A percentile compares a stretch with the other conserved stretches of the same genome.
Conservation (phyloP, 2,797 vertebrate genomes). For the Lindbergichthys nudifrons region DNA sequence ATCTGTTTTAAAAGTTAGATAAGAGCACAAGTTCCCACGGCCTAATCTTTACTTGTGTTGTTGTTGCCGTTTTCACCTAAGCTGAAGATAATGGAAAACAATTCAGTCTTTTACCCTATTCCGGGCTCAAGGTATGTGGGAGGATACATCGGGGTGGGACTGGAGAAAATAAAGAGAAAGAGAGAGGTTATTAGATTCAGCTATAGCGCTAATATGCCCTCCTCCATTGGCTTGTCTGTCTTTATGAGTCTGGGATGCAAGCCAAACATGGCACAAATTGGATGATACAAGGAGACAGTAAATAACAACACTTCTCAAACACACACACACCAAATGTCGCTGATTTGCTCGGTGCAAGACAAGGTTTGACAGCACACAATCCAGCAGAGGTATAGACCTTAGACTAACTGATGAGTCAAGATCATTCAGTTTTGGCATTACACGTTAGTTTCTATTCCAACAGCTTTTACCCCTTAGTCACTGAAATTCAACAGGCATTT, state of each 20-base stretch:
- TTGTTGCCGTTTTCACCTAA: slow-evolving; percentile 47
- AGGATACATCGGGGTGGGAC: slow-evolving; percentile 97
- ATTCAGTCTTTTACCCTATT: slow-evolving; percentile 89
- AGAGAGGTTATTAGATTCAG: slow-evolving; percentile 55
- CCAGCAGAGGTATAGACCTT: background rate
- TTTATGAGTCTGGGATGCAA: slow-evolving; percentile 41
- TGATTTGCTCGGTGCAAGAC: background rate
- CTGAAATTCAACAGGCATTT: background rate
- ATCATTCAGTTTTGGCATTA: slow-evolving; percentile 22
- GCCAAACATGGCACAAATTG: slow-evolving; percentile 59
- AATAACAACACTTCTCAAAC: slow-evolving; percentile 57
- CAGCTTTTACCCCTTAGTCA: background rate
- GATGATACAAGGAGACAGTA: slow-evolving; percentile 59
- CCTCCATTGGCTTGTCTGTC: slow-evolving; percentile 35
- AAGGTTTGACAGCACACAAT: background rate
- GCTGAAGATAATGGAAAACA: slow-evolving; percentile 34
- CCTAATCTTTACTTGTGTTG: slow-evolving; percentile 52
- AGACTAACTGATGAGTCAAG: slow-evolving; percentile 3
- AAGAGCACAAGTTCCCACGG: slow-evolving; percentile 34
- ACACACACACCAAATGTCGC: slow-evolving; percentile 3
- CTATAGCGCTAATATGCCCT: slow-evolving; percentile 40
- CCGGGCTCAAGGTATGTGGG: slow-evolving; percentile 97
- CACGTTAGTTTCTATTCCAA: slow-evolving; percentile 16
- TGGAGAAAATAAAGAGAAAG: slow-evolving; percentile 68
- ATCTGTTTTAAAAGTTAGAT: slow-evolving; percentile 43